These are phyloP conservation scores for Redunca redunca DNA, from an alignment of 2,113 vertebrate genomes.

Conservation along the genomic window DNA sequence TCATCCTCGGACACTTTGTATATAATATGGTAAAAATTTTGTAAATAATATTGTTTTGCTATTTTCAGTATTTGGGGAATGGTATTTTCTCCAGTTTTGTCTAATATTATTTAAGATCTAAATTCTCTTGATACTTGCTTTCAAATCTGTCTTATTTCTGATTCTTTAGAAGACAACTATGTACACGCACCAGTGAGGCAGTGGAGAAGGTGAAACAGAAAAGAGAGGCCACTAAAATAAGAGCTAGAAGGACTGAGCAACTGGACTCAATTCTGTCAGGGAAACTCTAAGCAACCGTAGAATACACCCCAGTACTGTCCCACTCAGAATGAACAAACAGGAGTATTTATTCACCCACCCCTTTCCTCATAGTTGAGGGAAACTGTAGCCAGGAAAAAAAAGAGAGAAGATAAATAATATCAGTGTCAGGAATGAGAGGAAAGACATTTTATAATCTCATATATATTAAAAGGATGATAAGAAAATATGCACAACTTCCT, in stretches of 20 bases:
- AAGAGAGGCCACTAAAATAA: not conserved
- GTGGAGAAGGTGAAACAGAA: not conserved
- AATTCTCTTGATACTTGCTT: not conserved
- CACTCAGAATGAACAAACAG: not conserved
- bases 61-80: not conserved
- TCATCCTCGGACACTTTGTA: not conserved
- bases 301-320: not conserved
- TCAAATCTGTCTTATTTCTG: not conserved
- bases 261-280: not conserved
- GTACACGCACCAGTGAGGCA: not conserved
- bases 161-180: not conserved
- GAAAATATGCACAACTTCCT: not conserved
- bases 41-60: not conserved
- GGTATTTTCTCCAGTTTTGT: not conserved
- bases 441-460: not conserved
- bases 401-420: not conserved
- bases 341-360: not conserved
- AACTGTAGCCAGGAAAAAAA: not conserved
- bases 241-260: not conserved
- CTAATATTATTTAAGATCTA: not conserved
- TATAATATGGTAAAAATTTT: not conserved
- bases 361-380: not conserved
- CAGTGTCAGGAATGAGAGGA: not conserved
- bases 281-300: not conserved
- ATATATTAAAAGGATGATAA: not conserved